Conservation (phyloP, 53 echinoderm and acorn worm species). For the Crossaster papposus region DNA sequence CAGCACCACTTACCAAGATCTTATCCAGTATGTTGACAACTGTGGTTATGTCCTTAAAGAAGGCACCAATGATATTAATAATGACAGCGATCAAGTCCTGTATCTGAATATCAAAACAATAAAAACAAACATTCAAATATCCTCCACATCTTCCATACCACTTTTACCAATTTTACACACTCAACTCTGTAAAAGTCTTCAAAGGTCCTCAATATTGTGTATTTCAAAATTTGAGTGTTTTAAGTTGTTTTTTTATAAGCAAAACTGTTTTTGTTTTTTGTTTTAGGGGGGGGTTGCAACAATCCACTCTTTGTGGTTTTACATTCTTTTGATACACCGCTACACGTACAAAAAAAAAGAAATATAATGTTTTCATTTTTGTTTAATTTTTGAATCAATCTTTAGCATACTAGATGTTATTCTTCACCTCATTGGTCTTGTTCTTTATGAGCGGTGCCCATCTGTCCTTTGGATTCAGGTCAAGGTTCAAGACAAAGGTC, state of each 20-base stretch:
- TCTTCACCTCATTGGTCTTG: slow-evolving; percentile 70
- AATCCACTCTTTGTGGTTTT: too few relatives aligned
- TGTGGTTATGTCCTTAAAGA: slow-evolving; percentile 67
- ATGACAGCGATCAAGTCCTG: slow-evolving; percentile 66
- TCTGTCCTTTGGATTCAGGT: slow-evolving; percentile 71
- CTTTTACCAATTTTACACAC: background rate
- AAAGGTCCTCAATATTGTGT: too few relatives aligned
- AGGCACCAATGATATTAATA: slow-evolving; percentile 66
- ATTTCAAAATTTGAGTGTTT: too few relatives aligned
- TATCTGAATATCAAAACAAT: slow-evolving; percentile 51
- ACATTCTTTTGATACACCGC: too few relatives aligned
- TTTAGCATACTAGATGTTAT: too few relatives aligned
- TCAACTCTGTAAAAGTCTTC: too few relatives aligned
- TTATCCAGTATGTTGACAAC: slow-evolving; percentile 69
- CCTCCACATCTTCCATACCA: background rate
- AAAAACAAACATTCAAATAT: background rate
- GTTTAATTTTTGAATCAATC: too few relatives aligned
- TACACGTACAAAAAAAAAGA: too few relatives aligned
- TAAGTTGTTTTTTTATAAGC: too few relatives aligned
- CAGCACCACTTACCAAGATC: slow-evolving; percentile 63
- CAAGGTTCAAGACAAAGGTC: slow-evolving; percentile 79
- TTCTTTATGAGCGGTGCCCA: slow-evolving; percentile 77
- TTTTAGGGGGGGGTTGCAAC: too few relatives aligned
- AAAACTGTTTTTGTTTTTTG: too few relatives aligned
- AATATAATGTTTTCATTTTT: too few relatives aligned